Conservation (phyloP, 1,140 invertebrate genomes). For the Bombus confusus region DNA sequence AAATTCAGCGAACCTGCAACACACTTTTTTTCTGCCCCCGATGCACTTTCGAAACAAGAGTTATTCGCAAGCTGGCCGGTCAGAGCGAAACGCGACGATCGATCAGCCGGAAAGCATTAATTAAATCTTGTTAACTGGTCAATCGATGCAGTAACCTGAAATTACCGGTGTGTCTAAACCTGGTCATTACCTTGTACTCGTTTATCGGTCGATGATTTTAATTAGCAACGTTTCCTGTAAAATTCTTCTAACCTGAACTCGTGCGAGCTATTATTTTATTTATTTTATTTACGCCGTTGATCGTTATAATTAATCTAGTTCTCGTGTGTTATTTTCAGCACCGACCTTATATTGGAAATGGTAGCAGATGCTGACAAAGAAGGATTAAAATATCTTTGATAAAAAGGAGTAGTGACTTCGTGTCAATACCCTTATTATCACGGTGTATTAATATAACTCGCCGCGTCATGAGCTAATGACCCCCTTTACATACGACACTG, state of each 20-base stretch:
- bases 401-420: too few relatives aligned
- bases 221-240: not conserved
- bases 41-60: not conserved
- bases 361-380: not conserved
- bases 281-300: not conserved
- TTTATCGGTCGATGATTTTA: not conserved
- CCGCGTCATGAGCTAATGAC: not conserved
- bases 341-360: not conserved
- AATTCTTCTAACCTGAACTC: not conserved
- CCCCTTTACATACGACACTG: not conserved
- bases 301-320: not conserved
- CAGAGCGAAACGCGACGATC: constrained; percentile 8
- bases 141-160: constrained; percentile 28
- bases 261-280: not conserved
- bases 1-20: constrained; percentile 10
- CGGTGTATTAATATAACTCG: constrained; percentile 12
- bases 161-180: not conserved
- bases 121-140: constrained; percentile 24
- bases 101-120: constrained; percentile 24
- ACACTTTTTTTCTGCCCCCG: constrained; percentile 34
- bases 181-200: not conserved
- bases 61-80: not conserved
- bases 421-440: not conserved
- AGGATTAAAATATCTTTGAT: not conserved
- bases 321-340: not conserved